A percentile compares a stretch with the other conserved stretches of the same genome.
phyloP scores from a whole-genome alignment of 1,140 invertebrate genomes.

The Goniozus legneri region DNA sequence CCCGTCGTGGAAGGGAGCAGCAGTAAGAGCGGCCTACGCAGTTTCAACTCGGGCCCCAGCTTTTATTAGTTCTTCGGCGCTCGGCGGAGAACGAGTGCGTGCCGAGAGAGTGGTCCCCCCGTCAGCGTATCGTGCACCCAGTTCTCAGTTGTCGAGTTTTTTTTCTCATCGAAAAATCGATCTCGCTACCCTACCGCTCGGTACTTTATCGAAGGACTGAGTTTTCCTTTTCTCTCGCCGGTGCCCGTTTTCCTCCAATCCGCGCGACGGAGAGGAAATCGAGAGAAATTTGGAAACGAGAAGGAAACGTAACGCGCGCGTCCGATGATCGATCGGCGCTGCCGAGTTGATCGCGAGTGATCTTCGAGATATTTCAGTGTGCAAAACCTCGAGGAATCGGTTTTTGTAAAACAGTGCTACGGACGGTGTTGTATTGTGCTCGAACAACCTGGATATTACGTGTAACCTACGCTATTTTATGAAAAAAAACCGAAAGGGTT shows the following conservation, averaged over 20 bases:
- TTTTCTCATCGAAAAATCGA: too few relatives aligned
- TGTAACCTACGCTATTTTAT: too few relatives aligned
- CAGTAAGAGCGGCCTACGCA: conserved; percentile 49
- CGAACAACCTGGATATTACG: too few relatives aligned
- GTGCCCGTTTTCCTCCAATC: neutral
- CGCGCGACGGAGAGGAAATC: neutral
- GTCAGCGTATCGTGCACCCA: too few relatives aligned
- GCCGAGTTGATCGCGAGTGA: too few relatives aligned
- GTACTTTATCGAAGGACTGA: too few relatives aligned
- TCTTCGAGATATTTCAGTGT: too few relatives aligned
- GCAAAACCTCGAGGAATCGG: too few relatives aligned
- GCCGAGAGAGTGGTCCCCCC: conserved; percentile 6
- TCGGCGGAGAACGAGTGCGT: conserved; percentile 46
- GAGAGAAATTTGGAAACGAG: neutral
- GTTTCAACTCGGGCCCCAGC: conserved; percentile 45
- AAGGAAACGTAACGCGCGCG: neutral
- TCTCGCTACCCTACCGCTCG: too few relatives aligned
- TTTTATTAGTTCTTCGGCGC: conserved; percentile 52
- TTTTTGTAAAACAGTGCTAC: too few relatives aligned
- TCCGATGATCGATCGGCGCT: conserved; percentile 20
- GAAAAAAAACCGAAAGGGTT: neutral
- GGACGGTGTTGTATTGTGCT: too few relatives aligned
- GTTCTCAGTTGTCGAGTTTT: too few relatives aligned
- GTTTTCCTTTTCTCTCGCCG: conserved; percentile 5
- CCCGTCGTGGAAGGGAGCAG: conserved; percentile 40